phyloP scores from a whole-genome alignment of 2,888 invertebrate genomes.

The Neuroscelio doddi region DNA sequence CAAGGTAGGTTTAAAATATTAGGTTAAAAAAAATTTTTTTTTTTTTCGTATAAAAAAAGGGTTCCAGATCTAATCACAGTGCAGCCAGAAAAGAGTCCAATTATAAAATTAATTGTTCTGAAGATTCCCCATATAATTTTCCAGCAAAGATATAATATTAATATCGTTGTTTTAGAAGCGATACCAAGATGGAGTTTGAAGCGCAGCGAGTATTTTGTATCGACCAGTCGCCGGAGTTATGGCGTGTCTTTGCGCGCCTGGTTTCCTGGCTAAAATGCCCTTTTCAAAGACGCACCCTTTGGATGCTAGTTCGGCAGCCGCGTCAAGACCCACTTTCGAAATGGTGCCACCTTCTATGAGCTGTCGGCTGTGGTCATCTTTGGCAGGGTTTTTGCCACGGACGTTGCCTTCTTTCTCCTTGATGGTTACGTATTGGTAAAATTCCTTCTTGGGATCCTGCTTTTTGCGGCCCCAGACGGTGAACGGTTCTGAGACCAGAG shows the following conservation, averaged over 20 bases:
- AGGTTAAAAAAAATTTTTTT: no score
- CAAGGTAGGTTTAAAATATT: no score
- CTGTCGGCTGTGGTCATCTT: conserved; percentile 66
- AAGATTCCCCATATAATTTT: no score
- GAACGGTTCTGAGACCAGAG: conserved; percentile 87
- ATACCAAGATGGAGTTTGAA: conserved; percentile 69
- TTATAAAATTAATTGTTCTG: no score
- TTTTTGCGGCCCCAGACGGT: conserved; percentile 86
- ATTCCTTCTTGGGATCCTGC: conserved; percentile 66
- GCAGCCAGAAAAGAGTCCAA: no score
- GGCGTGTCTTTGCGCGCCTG: conserved; percentile 59
- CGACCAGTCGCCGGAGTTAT: conserved; percentile 63
- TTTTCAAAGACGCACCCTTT: conserved; percentile 67
- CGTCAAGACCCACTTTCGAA: conserved; percentile 66
- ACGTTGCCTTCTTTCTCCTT: conserved; percentile 63
- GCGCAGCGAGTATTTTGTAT: conserved; percentile 67
- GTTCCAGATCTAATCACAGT: no score
- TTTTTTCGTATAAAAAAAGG: no score
- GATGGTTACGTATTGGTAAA: conserved; percentile 67
- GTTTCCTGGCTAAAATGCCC: conserved; percentile 65
- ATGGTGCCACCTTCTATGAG: conserved; percentile 66
- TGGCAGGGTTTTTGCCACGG: conserved; percentile 64
- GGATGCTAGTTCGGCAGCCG: conserved; percentile 65
- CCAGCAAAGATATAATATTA: background rate
- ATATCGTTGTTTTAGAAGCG: conserved; percentile 58